Base-by-base conservation (phyloP, 2,888 invertebrate genomes). In the Athalia cordata region DNA sequence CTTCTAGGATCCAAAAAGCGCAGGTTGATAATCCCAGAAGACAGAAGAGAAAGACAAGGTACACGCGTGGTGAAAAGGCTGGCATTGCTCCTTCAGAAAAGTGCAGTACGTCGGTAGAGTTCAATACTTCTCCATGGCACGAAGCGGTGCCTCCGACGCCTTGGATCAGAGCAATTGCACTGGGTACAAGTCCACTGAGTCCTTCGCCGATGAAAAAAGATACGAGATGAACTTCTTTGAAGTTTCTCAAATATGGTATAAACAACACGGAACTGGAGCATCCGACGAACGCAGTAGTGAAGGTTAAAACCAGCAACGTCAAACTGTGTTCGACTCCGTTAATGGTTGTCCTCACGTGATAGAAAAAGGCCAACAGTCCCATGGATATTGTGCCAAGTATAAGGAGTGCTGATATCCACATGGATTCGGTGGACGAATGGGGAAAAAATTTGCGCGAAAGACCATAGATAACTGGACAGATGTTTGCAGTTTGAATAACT, bases 201-300 rank as follows among this genome's bases (percentile, higher is more conserved):
- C 96, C 95, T 91, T 96, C 96, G 11, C 97, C 97, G 78, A 96
- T 93, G 81, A 96, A 93, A 88, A 96, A 97, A 0, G 96, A 96
- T 1, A 95, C 93, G 82, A 97, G 91, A 87, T 96, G 97, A 72
- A 93, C 91, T 78, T 94, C 93, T 76, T 93, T 92, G 87, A 95
- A 96, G 83, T 94, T 92, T 50, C 94, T 93, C 93, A 97, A 94
- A 89, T 95, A 97, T 5, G 97, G 97, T 90, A 97, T 94, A 87
- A 96, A 97, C 9, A 96, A 91, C 78, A 97, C 96, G 0, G 96
- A 96, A 82, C 96, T 96, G 15, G 96, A 96, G 88, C 96, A 96
- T 81, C 96, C 96, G n/a, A 96, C 95, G 49, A 95, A 89, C 9
- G 95, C 93, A 79, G 94, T 92, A 85, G 93, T 93, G 87, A 95